These are phyloP conservation scores for Mastomys natalensis DNA, from an alignment of 2,113 vertebrate genomes.

Conservation along the genomic window DNA sequence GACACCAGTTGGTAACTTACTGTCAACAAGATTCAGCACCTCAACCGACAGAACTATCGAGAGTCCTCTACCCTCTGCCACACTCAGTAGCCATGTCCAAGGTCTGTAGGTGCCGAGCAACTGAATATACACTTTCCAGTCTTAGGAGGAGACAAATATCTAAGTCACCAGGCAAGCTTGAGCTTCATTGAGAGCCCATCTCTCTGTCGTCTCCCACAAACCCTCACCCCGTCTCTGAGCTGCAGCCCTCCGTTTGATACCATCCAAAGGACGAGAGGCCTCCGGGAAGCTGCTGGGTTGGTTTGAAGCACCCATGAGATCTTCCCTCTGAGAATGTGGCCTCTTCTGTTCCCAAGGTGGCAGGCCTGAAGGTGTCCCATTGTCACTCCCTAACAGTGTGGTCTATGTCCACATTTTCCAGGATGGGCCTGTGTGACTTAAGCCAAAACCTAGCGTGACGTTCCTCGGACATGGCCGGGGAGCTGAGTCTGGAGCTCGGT, in stretches of 20 bases:
- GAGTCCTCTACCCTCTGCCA: neutral
- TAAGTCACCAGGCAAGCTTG: neutral
- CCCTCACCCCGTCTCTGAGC: neutral
- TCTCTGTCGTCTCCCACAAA: neutral
- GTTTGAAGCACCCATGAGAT: neutral
- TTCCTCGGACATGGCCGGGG: neutral
- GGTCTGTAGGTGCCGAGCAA: neutral
- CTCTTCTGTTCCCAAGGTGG: neutral
- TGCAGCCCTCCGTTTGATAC: accelerated
- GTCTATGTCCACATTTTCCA: neutral
- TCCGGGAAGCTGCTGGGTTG: accelerated
- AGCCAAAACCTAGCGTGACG: neutral
- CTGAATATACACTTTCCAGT: accelerated
- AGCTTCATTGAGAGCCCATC: neutral
- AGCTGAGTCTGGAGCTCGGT: neutral
- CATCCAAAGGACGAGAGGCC: neutral
- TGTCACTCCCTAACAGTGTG: neutral
- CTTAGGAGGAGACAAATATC: neutral
- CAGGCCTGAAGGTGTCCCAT: accelerated
- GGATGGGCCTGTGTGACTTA: neutral
- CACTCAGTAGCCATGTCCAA: neutral
- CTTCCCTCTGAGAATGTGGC: neutral
- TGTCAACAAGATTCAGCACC: neutral
- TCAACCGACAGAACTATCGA: accelerated
- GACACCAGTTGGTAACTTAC: neutral